Percentiles rank a stretch among this genome's conserved stretches.
These are phyloP conservation scores for Bufo bufo DNA, from an alignment of 2,113 vertebrate species.

Conservation along the genomic window DNA sequence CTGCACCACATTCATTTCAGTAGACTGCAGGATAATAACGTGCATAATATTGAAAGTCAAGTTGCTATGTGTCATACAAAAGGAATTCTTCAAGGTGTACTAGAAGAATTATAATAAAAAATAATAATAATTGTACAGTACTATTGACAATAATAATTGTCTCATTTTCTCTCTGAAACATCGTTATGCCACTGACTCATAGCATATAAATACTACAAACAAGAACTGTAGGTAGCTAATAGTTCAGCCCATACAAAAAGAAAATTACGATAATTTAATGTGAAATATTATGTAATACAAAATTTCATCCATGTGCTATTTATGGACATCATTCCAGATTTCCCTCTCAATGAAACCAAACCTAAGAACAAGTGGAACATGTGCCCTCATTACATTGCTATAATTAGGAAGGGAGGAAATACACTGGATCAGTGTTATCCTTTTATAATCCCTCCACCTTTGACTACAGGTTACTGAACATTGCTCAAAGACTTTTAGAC, in stretches of 20 bases:
- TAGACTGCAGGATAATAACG: background rate
- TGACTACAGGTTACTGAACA: background rate
- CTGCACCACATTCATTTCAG: background rate
- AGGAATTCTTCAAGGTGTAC: background rate
- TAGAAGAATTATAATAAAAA: background rate
- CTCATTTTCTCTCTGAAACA: background rate
- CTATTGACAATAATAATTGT: background rate
- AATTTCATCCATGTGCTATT: background rate
- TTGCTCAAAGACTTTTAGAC: background rate
- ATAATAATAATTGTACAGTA: background rate
- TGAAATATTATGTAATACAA: slow-evolving; percentile 22
- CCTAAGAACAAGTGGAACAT: background rate
- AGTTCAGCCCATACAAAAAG: background rate
- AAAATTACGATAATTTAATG: background rate
- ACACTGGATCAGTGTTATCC: background rate
- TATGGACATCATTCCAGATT: background rate
- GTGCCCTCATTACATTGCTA: background rate
- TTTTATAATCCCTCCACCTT: background rate
- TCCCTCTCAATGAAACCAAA: background rate
- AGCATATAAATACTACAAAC: background rate
- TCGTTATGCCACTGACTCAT: slow-evolving; percentile 10
- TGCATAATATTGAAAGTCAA: background rate
- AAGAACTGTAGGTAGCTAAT: background rate
- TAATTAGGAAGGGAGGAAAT: background rate
- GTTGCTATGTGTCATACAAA: background rate